Evolutionary conservation across 2,113 vertebrate genomes (phyloP).

Genomic region (Chamaea fasciata): DNA sequence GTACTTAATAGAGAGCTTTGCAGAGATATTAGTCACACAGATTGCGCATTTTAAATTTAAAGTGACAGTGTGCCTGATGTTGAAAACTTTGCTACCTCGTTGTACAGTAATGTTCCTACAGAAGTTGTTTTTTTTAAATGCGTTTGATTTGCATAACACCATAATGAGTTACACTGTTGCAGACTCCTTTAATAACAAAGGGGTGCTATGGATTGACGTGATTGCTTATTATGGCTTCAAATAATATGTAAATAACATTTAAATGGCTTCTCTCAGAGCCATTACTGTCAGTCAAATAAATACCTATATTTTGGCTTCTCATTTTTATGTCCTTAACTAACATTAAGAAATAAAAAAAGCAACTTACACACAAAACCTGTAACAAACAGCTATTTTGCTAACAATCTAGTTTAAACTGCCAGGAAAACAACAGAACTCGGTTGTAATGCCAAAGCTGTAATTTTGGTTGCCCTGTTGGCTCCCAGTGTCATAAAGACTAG

Average conservation of each 20-base stretch:
- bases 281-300: slow-evolving; percentile 59
- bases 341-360: slow-evolving; percentile 24
- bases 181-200: slow-evolving; percentile 41
- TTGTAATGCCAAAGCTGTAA: neutral
- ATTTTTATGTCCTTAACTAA: slow-evolving; percentile 44
- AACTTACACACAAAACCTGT: neutral
- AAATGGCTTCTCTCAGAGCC: slow-evolving; percentile 56
- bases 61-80: neutral
- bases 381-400: slow-evolving; percentile 42
- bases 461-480: neutral
- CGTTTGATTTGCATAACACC: slow-evolving; percentile 28
- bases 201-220: slow-evolving; percentile 16
- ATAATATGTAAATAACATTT: slow-evolving; percentile 69
- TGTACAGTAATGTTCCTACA: neutral
- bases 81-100: neutral
- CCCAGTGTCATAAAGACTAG: neutral
- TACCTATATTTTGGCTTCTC: slow-evolving; percentile 37
- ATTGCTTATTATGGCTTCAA: slow-evolving; percentile 52
- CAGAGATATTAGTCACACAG: neutral
- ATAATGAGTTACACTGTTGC: neutral
- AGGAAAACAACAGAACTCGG: neutral
- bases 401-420: slow-evolving; percentile 7
- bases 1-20: neutral
- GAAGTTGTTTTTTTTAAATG: neutral
- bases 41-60: neutral